Evolutionary conservation across 2,797 vertebrate genomes (phyloP).

Genomic region (Falco columbarius): DNA sequence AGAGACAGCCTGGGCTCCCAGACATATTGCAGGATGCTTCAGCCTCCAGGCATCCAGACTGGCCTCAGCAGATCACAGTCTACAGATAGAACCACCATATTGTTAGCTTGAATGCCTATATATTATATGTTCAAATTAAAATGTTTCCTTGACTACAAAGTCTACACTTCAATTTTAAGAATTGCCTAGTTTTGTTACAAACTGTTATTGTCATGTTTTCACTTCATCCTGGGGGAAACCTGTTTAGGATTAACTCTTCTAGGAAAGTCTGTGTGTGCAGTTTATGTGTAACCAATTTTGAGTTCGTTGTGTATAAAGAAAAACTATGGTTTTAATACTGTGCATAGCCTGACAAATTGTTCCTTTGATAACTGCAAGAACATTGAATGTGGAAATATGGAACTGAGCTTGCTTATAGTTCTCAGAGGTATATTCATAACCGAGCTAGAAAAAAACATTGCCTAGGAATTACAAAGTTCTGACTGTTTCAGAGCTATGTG

Average conservation of each 20-base stretch:
- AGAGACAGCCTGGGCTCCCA: background rate
- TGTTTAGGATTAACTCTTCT: background rate
- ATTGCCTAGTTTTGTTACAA: background rate
- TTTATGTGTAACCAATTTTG: background rate
- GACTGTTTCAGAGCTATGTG: background rate
- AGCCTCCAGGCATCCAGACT: background rate
- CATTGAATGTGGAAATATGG: background rate
- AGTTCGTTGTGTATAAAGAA: background rate
- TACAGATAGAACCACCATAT: background rate
- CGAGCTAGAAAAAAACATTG: background rate
- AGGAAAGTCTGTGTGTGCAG: background rate
- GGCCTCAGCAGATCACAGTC: background rate
- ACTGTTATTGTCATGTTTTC: background rate
- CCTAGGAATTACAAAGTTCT: background rate
- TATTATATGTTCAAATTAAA: background rate
- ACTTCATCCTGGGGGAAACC: background rate
- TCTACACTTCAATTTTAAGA: background rate
- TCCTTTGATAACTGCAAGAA: background rate
- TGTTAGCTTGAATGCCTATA: background rate
- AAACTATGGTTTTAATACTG: background rate
- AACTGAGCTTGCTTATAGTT: background rate
- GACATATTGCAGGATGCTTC: accelerated
- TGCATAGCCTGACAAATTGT: background rate
- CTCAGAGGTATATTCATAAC: background rate
- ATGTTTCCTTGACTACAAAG: background rate